Evolutionary conservation across 2,113 vertebrate species (phyloP).

Genomic region (Xiphias gladius): DNA sequence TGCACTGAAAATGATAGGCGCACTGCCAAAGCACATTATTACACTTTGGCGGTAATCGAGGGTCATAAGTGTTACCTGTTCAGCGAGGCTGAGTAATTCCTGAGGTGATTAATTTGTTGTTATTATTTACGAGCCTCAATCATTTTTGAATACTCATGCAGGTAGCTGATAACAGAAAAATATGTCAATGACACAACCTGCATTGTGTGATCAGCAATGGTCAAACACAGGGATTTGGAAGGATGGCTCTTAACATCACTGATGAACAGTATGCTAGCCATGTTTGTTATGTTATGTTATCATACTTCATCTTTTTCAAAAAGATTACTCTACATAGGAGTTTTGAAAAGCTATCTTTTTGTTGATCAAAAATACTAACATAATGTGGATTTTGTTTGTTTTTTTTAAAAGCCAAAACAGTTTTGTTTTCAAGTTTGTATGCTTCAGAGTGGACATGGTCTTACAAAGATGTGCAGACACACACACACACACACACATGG

Average conservation of each 20-base stretch:
- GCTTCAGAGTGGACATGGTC: too few relatives aligned
- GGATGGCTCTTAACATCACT: constrained; percentile 1
- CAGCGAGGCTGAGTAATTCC: constrained; percentile 41
- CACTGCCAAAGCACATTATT: constrained; percentile 41
- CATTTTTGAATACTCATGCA: constrained; percentile 33
- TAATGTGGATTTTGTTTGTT: too few relatives aligned
- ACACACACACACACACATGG: too few relatives aligned
- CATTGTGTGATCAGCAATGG: constrained; percentile 5
- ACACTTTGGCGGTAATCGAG: constrained; percentile 32
- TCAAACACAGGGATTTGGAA: not conserved
- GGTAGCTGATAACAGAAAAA: constrained; percentile 34
- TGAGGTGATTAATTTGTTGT: constrained; percentile 33
- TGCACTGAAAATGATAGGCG: constrained; percentile 21
- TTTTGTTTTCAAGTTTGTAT: not conserved
- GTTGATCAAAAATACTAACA: too few relatives aligned
- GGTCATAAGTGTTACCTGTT: constrained; percentile 54
- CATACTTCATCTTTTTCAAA: not conserved
- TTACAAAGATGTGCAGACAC: too few relatives aligned
- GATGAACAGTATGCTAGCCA: not conserved
- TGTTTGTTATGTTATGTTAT: not conserved
- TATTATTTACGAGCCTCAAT: constrained; percentile 51
- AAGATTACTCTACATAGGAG: not conserved
- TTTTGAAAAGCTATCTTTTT: too few relatives aligned
- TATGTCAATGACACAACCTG: constrained; percentile 22
- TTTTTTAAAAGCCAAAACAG: too few relatives aligned